Percentiles rank a stretch among this genome's conserved stretches.
phyloP scores from a whole-genome alignment of 2,888 invertebrate genomes.

The Sylvicola cinctus region DNA sequence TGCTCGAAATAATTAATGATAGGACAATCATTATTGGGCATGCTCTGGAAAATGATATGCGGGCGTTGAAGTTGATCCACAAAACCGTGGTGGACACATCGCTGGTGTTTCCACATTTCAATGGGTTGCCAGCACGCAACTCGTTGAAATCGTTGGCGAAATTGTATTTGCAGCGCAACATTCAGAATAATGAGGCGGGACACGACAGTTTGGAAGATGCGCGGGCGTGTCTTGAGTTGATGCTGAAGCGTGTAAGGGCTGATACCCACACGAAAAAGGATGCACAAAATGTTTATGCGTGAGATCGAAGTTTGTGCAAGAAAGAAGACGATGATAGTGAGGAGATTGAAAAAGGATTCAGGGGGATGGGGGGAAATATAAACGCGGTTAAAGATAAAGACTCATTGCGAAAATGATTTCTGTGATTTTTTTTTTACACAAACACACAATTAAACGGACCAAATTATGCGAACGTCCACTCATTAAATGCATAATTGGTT shows the following conservation, averaged over 20 bases:
- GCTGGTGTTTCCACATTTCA: constrained; percentile 65
- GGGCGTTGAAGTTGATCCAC: constrained; percentile 69
- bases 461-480: too few species aligned
- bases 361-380: too few species aligned
- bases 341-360: too few species aligned
- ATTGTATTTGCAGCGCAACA: constrained; percentile 52
- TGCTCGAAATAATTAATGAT: constrained; percentile 56
- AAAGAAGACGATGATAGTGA: too few species aligned
- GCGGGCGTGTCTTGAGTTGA: constrained; percentile 68
- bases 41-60: constrained; percentile 82
- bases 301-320: too few species aligned
- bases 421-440: too few species aligned
- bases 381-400: too few species aligned
- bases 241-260: constrained; percentile 51
- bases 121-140: constrained; percentile 43
- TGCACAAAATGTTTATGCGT: too few species aligned
- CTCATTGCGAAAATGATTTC: too few species aligned
- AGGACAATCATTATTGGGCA: constrained; percentile 90
- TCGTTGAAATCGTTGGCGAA: constrained; percentile 62
- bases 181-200: constrained; percentile 53
- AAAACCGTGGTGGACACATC: constrained; percentile 75
- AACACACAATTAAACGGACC: too few species aligned
- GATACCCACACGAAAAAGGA: constrained; percentile 21
- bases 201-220: constrained; percentile 94
- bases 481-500: too few species aligned